Evolutionary conservation across 2,797 vertebrate genomes (phyloP).

Genomic region (Acrossocheilus wenchowensis): DNA sequence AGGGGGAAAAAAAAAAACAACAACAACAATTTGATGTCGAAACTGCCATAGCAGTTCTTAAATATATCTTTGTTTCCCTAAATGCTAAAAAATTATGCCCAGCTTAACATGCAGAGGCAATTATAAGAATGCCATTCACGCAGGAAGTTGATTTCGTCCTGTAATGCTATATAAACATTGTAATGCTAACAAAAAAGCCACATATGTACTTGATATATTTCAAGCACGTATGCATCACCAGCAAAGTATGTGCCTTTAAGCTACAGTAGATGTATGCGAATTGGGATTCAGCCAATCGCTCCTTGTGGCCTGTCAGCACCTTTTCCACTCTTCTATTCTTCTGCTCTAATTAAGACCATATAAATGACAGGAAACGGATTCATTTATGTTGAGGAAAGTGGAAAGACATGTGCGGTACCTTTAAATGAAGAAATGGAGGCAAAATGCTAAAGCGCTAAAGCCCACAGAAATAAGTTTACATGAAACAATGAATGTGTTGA

Average conservation of each 20-base stretch:
- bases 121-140: not conserved
- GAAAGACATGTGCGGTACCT: not conserved
- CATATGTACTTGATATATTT: not conserved
- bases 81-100: not conserved
- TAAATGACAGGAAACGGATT: constrained; percentile 22
- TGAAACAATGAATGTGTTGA: not conserved
- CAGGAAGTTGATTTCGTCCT: not conserved
- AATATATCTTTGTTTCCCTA: not conserved
- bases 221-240: not conserved
- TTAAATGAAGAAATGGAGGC: not conserved
- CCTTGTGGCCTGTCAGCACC: constrained; percentile 12
- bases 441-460: not conserved
- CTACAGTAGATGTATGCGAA: constrained; percentile 5
- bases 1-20: not conserved
- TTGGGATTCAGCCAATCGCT: constrained; percentile 22
- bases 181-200: not conserved
- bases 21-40: not conserved
- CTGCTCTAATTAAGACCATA: constrained; percentile 35
- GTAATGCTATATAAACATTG: not conserved
- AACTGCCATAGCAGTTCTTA: not conserved
- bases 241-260: constrained; percentile 8
- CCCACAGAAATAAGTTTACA: not conserved
- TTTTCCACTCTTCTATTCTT: not conserved
- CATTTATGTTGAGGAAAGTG: constrained; percentile 3
- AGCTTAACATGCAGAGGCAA: not conserved